Percentiles rank a stretch among this genome's conserved stretches.
These are phyloP conservation scores for Actinia tenebrosa DNA, from an alignment of 64 coral and sea anemone genomes.

Conservation along the genomic window DNA sequence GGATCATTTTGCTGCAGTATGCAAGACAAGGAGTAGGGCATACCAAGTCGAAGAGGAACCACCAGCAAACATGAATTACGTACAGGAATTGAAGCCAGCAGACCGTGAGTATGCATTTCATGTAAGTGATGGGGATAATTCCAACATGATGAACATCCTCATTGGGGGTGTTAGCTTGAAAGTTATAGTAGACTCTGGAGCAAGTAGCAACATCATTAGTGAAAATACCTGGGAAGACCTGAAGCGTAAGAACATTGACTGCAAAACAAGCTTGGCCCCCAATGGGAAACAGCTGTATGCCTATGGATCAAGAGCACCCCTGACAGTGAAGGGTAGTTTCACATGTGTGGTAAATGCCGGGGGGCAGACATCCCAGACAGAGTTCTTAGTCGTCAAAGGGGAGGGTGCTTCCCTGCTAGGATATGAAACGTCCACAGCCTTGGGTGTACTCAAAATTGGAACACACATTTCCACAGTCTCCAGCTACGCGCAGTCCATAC, in stretches of 20 bases:
- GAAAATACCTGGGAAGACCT: slow-evolving; percentile 12
- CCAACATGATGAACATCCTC: slow-evolving; percentile 5
- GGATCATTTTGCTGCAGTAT: slow-evolving; percentile 8
- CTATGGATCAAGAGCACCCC: not conserved
- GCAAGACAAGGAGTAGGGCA: slow-evolving; percentile 16
- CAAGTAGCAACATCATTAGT: slow-evolving; percentile 19
- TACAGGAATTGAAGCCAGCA: not conserved
- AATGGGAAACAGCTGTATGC: slow-evolving; percentile 13
- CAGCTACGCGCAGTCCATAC: not conserved
- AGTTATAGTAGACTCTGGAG: slow-evolving; percentile 11
- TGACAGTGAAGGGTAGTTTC: slow-evolving; percentile 6
- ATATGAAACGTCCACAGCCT: slow-evolving; percentile 11
- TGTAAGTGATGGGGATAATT: not conserved
- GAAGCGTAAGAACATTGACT: slow-evolving; percentile 6
- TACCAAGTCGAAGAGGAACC: not conserved
- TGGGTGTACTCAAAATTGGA: slow-evolving; percentile 21
- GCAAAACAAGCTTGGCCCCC: not conserved
- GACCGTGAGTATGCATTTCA: slow-evolving; percentile 24
- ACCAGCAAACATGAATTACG: not conserved
- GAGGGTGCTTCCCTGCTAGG: not conserved
- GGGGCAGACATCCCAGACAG: not conserved
- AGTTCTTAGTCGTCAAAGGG: slow-evolving; percentile 6
- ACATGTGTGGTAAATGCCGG: not conserved
- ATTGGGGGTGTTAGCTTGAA: not conserved
- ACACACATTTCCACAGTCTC: not conserved